These are phyloP conservation scores for Gulo gulo DNA, from an alignment of 2,113 vertebrate genomes.

Conservation along the genomic window DNA sequence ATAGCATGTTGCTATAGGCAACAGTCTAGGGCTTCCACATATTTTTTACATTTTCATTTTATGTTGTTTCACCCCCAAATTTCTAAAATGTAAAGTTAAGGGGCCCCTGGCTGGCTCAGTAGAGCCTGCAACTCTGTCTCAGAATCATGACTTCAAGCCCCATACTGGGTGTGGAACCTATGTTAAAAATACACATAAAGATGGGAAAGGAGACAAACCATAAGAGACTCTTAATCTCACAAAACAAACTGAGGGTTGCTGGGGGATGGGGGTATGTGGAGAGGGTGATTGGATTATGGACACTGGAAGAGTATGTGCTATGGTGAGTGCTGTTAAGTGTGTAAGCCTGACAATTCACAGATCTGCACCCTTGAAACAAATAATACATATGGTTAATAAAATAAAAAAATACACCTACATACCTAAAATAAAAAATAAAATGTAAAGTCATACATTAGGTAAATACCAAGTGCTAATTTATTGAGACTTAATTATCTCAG, in stretches of 20 bases:
- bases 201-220: too few species aligned
- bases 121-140: not conserved
- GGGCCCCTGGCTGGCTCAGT: not conserved
- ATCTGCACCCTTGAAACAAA: too few species aligned
- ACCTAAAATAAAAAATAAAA: not conserved
- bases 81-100: not conserved
- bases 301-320: too few species aligned
- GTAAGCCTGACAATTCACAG: too few species aligned
- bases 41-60: conserved; percentile 9
- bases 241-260: too few species aligned
- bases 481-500: not conserved
- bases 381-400: too few species aligned
- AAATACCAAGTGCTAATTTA: conserved; percentile 9
- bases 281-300: too few species aligned
- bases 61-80: not conserved
- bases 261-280: too few species aligned
- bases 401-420: not conserved
- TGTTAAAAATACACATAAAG: not conserved
- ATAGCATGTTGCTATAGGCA: not conserved
- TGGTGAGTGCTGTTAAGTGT: too few species aligned
- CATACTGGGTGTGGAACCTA: not conserved
- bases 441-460: not conserved
- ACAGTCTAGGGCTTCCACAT: not conserved
- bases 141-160: not conserved
- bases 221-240: too few species aligned